Conservation (phyloP, 2,888 invertebrate genomes). For the Deilephila elpenor region DNA sequence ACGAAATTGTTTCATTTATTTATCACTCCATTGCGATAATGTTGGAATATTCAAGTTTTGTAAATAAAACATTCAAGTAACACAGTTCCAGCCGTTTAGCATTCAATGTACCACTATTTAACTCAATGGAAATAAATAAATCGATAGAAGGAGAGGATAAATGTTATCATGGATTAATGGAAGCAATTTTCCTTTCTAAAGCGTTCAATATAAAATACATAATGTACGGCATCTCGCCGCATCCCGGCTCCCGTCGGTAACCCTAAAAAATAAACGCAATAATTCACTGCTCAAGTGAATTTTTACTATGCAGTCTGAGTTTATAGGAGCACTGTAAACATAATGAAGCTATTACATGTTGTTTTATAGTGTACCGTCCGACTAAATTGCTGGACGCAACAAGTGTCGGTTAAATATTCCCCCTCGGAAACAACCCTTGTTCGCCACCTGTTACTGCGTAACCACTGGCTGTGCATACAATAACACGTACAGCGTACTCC, state of each 20-base stretch:
- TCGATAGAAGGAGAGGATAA: neutral
- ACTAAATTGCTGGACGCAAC: constrained; percentile 57
- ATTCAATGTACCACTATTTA: neutral
- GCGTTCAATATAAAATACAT: neutral
- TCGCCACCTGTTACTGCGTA: constrained; percentile 67
- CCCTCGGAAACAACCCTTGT: constrained; percentile 58
- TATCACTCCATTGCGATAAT: neutral
- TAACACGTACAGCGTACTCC: constrained; percentile 7
- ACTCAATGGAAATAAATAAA: neutral
- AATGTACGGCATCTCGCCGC: neutral
- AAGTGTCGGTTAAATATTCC: constrained; percentile 60
- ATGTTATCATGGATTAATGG: neutral
- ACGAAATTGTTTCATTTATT: constrained; percentile 1
- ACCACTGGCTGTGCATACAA: constrained; percentile 41
- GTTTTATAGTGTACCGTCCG: constrained; percentile 33
- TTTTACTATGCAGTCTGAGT: neutral
- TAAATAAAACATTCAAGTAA: neutral
- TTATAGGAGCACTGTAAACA: constrained; percentile 32
- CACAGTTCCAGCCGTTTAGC: neutral
- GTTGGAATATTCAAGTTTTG: neutral
- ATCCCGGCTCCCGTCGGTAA: neutral
- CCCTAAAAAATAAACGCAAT: constrained; percentile 11
- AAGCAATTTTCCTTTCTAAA: constrained; percentile 9
- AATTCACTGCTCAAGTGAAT: neutral
- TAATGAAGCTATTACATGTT: constrained; percentile 56